phyloP scores from a whole-genome alignment of 1,140 invertebrate species.

The Diploscapter pachys region DNA sequence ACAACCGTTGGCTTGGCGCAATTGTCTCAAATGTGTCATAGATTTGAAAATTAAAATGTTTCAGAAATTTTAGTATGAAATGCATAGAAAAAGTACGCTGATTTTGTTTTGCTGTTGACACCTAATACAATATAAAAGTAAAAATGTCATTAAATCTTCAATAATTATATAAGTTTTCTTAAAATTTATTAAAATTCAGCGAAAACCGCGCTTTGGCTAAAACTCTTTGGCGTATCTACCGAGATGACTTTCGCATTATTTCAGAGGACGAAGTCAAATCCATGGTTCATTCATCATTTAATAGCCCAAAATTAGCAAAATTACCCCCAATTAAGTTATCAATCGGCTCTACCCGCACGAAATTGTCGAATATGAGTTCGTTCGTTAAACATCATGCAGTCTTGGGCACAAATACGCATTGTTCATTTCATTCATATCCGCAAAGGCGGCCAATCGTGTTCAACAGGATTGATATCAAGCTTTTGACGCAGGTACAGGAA shows the following conservation, averaged over 20 bases:
- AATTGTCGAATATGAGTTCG: conserved; percentile 51
- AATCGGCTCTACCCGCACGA: conserved; percentile 55
- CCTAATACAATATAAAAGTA: background rate
- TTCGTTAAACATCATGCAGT: conserved; percentile 58
- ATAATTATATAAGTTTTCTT: too few relatives aligned
- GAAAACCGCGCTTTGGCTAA: conserved; percentile 50
- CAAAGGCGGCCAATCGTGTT: conserved; percentile 53
- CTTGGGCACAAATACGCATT: conserved; percentile 57
- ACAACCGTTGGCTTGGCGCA: too few relatives aligned
- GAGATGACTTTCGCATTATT: conserved; percentile 53
- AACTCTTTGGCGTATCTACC: conserved; percentile 53
- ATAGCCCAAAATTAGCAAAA: background rate
- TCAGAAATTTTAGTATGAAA: background rate
- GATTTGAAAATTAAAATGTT: too few relatives aligned
- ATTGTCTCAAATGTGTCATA: too few relatives aligned
- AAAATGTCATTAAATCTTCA: conserved; percentile 18
- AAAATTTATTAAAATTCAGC: conserved; percentile 26
- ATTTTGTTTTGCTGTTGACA: background rate
- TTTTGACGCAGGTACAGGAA: conserved; percentile 32
- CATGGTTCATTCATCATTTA: conserved; percentile 41
- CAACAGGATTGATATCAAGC: conserved; percentile 45
- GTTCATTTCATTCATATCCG: conserved; percentile 55
- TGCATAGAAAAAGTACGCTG: background rate
- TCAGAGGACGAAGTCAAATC: conserved; percentile 57
- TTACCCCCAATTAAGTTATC: conserved; percentile 42